Conservation (phyloP, 2,113 vertebrate genomes). For the Origma solitaria region DNA sequence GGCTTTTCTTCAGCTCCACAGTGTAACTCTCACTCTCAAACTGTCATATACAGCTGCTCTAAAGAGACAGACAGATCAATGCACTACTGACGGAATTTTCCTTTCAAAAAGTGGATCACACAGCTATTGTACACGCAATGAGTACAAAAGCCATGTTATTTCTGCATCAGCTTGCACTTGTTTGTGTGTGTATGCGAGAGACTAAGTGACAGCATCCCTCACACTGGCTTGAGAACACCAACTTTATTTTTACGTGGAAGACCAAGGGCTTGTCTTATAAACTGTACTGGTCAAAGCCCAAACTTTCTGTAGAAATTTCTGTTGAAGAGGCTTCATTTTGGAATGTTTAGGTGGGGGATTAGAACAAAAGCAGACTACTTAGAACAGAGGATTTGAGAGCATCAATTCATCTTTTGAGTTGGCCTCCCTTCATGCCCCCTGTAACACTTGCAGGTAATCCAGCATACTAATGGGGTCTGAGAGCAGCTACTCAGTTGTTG, state of each 20-base stretch:
- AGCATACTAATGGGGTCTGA: background rate
- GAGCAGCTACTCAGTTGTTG: background rate
- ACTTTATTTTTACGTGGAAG: background rate
- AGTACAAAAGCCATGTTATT: background rate
- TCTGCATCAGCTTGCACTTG: background rate
- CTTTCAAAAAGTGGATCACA: background rate
- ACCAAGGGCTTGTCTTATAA: background rate
- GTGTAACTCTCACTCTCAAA: fast-evolving
- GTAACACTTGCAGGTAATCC: background rate
- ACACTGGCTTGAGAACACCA: background rate
- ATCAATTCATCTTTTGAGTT: background rate
- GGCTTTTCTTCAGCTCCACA: background rate
- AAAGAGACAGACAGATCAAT: background rate
- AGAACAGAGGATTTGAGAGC: background rate
- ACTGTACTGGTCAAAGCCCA: background rate
- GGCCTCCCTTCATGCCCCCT: background rate
- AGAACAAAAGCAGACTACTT: background rate
- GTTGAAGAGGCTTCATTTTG: background rate
- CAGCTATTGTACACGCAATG: background rate
- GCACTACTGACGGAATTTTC: background rate
- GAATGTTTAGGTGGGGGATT: background rate
- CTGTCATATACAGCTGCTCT: background rate
- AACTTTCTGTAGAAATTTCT: background rate
- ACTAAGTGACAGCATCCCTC: background rate
- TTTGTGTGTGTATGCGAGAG: background rate